Evolutionary conservation across 2,888 invertebrate genomes (phyloP), one percentile per base, ranked within the genome.

Genomic region (Synanthedon myopaeformis): DNA sequence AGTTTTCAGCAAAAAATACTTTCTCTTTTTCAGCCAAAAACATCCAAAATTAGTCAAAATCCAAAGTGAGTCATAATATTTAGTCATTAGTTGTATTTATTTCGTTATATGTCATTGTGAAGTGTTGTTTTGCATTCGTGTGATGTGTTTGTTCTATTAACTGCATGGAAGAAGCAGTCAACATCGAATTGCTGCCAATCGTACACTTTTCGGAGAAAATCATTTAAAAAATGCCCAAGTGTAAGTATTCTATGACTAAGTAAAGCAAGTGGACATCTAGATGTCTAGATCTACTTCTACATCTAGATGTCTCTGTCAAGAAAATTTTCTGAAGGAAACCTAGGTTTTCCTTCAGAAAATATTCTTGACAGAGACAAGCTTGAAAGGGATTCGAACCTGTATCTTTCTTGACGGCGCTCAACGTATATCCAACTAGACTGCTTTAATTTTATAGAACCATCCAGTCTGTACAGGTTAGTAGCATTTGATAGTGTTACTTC

Each of bases 221-320:
- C 56, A 62, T 67, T 66, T 67, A 65, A 64, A 57, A 60, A 64
- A 79, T 79, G 80, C 82, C 81, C 59, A 81, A 74, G 71, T 80
- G 83, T 82, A 76, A 82, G 82, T 76, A 52, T 48, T 10, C 35
- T 35, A 10, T 35, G 10, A 35, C 35, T 35, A 35, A 10, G 2
- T 35, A 35, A 35, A 35, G 35, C 35, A 8, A 35, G 35, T n/a
- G n/a, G n/a, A n/a, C n/a, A n/a, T n/a, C n/a, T n/a, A n/a, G n/a
- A n/a, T n/a, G n/a, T n/a, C n/a, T n/a, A n/a, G n/a, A n/a, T n/a
- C n/a, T n/a, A n/a, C n/a, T n/a, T n/a, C n/a, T n/a, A n/a, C n/a
- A n/a, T n/a, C n/a, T n/a, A n/a, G n/a, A n/a, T n/a, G n/a, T n/a
- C n/a, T n/a, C n/a, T n/a, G n/a, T n/a, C n/a, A n/a, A n/a, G n/a